Evolutionary conservation across 2,113 vertebrate species (phyloP).

Genomic region (Raja brachyura): DNA sequence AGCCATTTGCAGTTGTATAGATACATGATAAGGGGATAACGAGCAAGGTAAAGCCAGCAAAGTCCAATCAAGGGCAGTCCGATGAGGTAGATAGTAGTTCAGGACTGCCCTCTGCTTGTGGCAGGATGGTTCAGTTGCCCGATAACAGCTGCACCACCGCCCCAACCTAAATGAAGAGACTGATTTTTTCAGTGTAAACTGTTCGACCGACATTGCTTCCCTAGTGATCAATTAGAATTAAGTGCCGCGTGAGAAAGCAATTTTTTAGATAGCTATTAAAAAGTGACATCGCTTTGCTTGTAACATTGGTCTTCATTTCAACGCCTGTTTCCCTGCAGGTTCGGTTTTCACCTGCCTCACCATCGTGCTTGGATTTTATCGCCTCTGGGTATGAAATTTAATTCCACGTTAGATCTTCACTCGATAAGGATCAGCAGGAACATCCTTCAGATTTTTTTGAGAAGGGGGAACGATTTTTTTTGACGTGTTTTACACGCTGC

Average conservation of each 20-base stretch:
- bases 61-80: no score
- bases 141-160: neutral
- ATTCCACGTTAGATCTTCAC: neutral
- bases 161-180: neutral
- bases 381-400: constrained; percentile 59
- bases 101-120: no score
- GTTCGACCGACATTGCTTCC: neutral
- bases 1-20: no score
- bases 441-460: neutral
- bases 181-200: neutral
- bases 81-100: no score
- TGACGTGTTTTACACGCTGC: neutral
- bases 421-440: neutral
- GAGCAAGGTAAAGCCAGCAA: no score
- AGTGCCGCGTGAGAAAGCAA: neutral
- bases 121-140: no score
- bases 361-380: constrained; percentile 71
- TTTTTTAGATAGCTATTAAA: neutral
- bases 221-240: neutral
- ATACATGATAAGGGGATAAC: no score
- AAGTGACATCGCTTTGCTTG: neutral
- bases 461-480: neutral
- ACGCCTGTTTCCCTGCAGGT: constrained; percentile 51
- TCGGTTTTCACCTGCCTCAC: constrained; percentile 72
- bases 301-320: constrained; percentile 9